These are phyloP conservation scores for Tetrax tetrax DNA, from an alignment of 2,113 vertebrate species.

Conservation along the genomic window DNA sequence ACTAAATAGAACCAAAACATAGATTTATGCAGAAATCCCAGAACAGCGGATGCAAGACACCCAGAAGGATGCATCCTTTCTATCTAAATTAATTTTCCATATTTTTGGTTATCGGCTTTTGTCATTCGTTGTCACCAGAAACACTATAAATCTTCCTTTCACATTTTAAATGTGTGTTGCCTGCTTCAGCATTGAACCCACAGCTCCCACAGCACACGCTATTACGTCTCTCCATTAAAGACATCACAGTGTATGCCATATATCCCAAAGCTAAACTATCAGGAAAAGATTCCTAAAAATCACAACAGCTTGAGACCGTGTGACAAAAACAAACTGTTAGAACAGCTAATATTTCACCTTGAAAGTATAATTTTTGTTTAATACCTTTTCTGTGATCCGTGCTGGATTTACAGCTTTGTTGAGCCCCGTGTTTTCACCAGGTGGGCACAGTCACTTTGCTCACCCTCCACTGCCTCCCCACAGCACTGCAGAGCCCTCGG, in stretches of 20 bases:
- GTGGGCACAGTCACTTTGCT: not conserved
- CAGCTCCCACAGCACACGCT: not conserved
- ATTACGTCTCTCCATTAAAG: not conserved
- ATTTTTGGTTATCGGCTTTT: not conserved
- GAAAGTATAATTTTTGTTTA: conserved; percentile 29
- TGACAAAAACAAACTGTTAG: conserved; percentile 22
- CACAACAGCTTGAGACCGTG: not conserved
- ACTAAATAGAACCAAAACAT: conserved; percentile 60
- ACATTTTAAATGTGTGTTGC: not conserved
- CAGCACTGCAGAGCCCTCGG: fast-evolving
- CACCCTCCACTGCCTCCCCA: not conserved
- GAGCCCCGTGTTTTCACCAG: not conserved
- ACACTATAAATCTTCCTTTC: not conserved
- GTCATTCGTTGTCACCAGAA: not conserved
- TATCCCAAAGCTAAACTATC: conserved; percentile 14
- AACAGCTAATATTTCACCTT: conserved; percentile 14
- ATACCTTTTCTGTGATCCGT: not conserved
- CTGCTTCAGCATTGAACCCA: not conserved
- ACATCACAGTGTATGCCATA: not conserved
- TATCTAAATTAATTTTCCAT: conserved; percentile 1
- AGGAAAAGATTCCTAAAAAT: conserved; percentile 49
- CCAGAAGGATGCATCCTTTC: not conserved
- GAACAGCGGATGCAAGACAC: not conserved
- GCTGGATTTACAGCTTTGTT: conserved; percentile 2
- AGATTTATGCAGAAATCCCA: conserved; percentile 58